phyloP scores from a whole-genome alignment of 2,888 invertebrate genomes.

The Napeogenes sylphis region DNA sequence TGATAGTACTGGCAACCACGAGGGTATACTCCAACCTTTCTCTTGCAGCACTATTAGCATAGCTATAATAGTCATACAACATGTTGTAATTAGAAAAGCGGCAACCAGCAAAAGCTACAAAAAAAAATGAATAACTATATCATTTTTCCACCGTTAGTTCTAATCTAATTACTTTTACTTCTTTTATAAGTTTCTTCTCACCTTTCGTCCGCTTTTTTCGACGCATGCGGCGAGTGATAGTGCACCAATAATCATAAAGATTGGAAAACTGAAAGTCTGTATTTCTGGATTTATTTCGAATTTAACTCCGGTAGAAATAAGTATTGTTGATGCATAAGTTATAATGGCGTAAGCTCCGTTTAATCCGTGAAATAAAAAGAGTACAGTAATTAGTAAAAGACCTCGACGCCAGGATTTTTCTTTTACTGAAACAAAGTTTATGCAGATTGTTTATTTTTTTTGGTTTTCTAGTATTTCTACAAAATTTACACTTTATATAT shows the following conservation, averaged over 20 bases:
- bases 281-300: conserved; percentile 52
- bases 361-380: conserved; percentile 41
- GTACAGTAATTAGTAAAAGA: conserved; percentile 38
- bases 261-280: conserved; percentile 55
- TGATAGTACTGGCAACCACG: conserved; percentile 43
- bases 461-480: neutral
- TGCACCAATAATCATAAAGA: conserved; percentile 55
- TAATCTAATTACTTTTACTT: neutral
- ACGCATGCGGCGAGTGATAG: conserved; percentile 51
- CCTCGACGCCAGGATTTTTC: conserved; percentile 49
- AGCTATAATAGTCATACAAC: conserved; percentile 38
- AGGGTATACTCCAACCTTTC: conserved; percentile 35
- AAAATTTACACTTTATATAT: neutral
- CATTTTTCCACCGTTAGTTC: neutral
- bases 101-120: conserved; percentile 39
- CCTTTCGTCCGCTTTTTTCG: conserved; percentile 60
- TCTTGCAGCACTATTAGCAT: conserved; percentile 39
- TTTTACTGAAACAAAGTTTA: conserved; percentile 41
- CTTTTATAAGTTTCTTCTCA: conserved; percentile 29
- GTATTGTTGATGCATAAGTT: conserved; percentile 51
- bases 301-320: conserved; percentile 50
- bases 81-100: conserved; percentile 32
- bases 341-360: conserved; percentile 54
- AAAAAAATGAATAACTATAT: neutral
- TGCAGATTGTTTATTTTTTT: neutral